These are phyloP conservation scores for Echinometra lucunter DNA, from an alignment of 53 echinoderm and acorn worm species.

Conservation along the genomic window DNA sequence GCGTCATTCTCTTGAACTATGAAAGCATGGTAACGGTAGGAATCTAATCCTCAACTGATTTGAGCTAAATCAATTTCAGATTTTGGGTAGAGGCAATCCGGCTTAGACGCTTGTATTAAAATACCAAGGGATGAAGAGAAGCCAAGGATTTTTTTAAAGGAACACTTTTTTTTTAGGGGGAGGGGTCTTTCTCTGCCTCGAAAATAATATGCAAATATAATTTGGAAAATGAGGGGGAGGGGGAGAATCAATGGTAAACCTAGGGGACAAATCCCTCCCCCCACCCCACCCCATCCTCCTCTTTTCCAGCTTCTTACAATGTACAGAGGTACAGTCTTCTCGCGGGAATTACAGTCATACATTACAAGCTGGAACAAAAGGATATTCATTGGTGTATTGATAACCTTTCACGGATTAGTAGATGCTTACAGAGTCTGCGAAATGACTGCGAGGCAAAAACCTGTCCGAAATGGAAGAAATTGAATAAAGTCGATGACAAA, in stretches of 20 bases:
- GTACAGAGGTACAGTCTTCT: neutral
- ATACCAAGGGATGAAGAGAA: too few relatives aligned
- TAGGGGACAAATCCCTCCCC: too few relatives aligned
- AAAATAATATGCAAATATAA: too few relatives aligned
- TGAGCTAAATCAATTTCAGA: neutral
- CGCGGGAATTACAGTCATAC: neutral
- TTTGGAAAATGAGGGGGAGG: too few relatives aligned
- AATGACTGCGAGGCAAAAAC: slow-evolving; percentile 1
- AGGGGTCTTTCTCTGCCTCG: neutral
- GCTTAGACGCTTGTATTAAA: too few relatives aligned
- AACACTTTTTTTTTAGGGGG: too few relatives aligned
- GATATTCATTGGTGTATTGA: neutral
- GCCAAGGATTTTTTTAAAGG: too few relatives aligned
- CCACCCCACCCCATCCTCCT: too few relatives aligned
- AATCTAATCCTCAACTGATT: neutral
- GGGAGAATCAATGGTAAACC: too few relatives aligned
- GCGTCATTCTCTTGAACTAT: neutral
- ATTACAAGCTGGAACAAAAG: neutral
- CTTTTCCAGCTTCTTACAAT: too few relatives aligned
- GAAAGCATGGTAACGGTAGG: neutral
- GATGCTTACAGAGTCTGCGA: neutral
- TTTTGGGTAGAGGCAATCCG: neutral
- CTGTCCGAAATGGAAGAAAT: neutral
- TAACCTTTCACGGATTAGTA: neutral
- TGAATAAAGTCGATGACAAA: slow-evolving; percentile 12